Evolutionary conservation across 2,113 vertebrate species (phyloP).

Genomic region (Cololabis saira): DNA sequence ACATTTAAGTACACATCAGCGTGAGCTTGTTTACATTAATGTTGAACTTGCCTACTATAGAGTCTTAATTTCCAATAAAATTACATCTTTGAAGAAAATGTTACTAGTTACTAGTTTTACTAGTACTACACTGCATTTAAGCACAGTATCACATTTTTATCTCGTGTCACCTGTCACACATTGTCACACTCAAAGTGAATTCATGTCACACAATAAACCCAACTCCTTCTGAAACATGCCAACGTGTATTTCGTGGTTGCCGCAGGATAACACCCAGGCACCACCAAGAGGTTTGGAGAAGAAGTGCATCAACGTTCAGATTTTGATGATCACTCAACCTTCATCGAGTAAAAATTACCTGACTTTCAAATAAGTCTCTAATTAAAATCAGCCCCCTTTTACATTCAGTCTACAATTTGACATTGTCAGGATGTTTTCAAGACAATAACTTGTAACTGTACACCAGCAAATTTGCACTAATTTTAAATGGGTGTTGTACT

Average conservation of each 20-base stretch:
- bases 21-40: no score
- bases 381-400: not conserved
- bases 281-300: slow-evolving; percentile 7
- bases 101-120: no score
- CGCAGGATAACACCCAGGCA: not conserved
- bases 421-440: not conserved
- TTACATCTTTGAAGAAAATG: no score
- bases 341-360: slow-evolving; percentile 5
- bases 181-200: no score
- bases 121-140: no score
- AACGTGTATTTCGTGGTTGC: not conserved
- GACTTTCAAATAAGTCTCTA: not conserved
- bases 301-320: not conserved
- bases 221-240: not conserved
- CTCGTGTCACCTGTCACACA: no score
- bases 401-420: not conserved
- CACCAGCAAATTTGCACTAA: slow-evolving; percentile 3
- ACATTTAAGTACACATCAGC: not conserved
- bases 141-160: no score
- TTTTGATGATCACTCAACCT: not conserved
- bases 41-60: no score
- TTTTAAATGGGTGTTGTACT: slow-evolving; percentile 4
- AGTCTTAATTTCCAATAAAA: no score
- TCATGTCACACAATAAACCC: not conserved
- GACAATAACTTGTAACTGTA: not conserved